phyloP scores from a whole-genome alignment of 1,140 invertebrate genomes.

The Sinella curviseta region DNA sequence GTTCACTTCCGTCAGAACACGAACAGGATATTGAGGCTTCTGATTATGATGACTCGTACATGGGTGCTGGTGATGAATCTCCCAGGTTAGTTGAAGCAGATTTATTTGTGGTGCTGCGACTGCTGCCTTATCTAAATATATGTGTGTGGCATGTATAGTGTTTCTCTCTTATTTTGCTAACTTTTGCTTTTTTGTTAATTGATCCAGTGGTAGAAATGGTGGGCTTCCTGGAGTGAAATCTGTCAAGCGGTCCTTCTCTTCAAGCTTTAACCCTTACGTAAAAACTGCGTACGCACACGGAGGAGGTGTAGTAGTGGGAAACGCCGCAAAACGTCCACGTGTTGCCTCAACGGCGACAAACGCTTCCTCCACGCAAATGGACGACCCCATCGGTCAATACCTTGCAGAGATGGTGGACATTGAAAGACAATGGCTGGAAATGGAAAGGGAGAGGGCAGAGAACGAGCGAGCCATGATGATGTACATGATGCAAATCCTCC shows the following conservation, averaged over 20 bases:
- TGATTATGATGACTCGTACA: constrained; percentile 41
- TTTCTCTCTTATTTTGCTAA: too few species aligned
- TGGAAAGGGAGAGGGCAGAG: constrained; percentile 48
- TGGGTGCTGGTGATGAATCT: constrained; percentile 25
- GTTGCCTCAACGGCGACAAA: constrained; percentile 34
- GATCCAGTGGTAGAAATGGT: constrained; percentile 15
- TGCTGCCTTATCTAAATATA: too few species aligned
- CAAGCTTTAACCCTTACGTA: not conserved
- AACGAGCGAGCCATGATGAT: constrained; percentile 49
- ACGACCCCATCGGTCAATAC: constrained; percentile 45
- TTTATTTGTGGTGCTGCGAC: too few species aligned
- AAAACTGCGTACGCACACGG: constrained; percentile 6
- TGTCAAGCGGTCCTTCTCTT: constrained; percentile 4
- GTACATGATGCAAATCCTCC: constrained; percentile 49
- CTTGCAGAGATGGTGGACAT: constrained; percentile 49
- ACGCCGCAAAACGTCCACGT: constrained; percentile 33
- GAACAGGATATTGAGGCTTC: constrained; percentile 35
- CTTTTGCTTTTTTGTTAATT: too few species aligned
- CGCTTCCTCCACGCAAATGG: constrained; percentile 30
- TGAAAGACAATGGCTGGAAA: constrained; percentile 47
- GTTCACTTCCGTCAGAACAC: constrained; percentile 22
- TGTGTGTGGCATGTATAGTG: too few species aligned
- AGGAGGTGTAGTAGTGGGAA: not conserved
- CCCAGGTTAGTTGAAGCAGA: too few species aligned
- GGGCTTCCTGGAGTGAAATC: not conserved